phyloP scores from a whole-genome alignment of 2,888 invertebrate genomes.

The Limnephilus marmoratus region DNA sequence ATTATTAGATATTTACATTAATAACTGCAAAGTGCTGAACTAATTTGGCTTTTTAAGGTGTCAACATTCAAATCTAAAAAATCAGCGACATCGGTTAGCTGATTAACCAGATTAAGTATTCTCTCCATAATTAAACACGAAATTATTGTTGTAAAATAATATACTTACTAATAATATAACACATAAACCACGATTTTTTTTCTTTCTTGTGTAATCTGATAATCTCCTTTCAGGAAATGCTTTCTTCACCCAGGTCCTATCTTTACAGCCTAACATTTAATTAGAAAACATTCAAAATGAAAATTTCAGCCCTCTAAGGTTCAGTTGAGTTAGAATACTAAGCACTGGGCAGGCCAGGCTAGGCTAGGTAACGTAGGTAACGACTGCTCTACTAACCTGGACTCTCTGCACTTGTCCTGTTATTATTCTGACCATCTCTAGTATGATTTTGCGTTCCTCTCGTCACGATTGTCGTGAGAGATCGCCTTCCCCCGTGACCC shows the following conservation, averaged over 20 bases:
- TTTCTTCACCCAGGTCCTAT: neutral
- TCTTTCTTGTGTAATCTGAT: neutral
- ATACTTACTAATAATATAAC: too few relatives aligned
- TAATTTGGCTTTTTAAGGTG: too few relatives aligned
- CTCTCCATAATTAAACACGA: too few relatives aligned
- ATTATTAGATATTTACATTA: too few relatives aligned
- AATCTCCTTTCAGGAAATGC: neutral
- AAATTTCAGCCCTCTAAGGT: neutral
- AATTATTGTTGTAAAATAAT: too few relatives aligned
- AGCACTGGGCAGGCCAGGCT: neutral
- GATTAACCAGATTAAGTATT: too few relatives aligned
- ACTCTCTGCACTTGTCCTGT: neutral
- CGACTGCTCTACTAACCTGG: conserved; percentile 20
- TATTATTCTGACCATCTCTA: conserved; percentile 34
- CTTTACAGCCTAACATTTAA: too few relatives aligned
- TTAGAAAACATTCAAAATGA: neutral
- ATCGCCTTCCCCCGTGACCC: conserved; percentile 62
- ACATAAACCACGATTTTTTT: too few relatives aligned
- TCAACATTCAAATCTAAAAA: too few relatives aligned
- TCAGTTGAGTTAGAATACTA: neutral
- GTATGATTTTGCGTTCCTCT: conserved; percentile 50
- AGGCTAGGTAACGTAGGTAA: conserved; percentile 2
- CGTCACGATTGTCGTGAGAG: conserved; percentile 66
- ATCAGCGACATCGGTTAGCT: too few relatives aligned
- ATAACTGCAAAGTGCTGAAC: too few relatives aligned